Percentiles rank a stretch among this genome's conserved stretches.
Evolutionary conservation across 2,797 vertebrate species (phyloP).

Genomic region (Hippoglossus hippoglossus): DNA sequence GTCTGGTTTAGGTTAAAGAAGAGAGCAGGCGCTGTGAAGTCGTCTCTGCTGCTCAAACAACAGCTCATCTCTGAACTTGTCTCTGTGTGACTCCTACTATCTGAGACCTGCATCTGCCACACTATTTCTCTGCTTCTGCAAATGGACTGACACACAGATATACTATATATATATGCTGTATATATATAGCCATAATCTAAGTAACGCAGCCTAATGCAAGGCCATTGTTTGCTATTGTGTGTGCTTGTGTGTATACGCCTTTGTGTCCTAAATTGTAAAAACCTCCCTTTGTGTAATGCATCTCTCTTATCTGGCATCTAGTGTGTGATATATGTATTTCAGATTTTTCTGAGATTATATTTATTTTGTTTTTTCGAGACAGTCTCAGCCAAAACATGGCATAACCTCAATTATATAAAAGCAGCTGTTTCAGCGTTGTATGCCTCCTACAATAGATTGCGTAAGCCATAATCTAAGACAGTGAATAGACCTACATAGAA

Average conservation of each 20-base stretch:
- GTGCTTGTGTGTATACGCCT: slow-evolving; percentile 12
- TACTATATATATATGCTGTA: slow-evolving; percentile 31
- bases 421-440: slow-evolving; percentile 42
- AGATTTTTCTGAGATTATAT: slow-evolving; percentile 49
- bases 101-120: slow-evolving; percentile 46
- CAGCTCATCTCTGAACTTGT: slow-evolving; percentile 56
- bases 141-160: slow-evolving; percentile 38
- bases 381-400: slow-evolving; percentile 39
- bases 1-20: slow-evolving; percentile 30
- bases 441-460: slow-evolving; percentile 54
- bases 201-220: slow-evolving; percentile 50
- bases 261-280: slow-evolving; percentile 63
- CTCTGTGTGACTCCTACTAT: slow-evolving; percentile 50
- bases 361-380: slow-evolving; percentile 55
- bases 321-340: slow-evolving; percentile 56
- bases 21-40: slow-evolving; percentile 37
- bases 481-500: slow-evolving; percentile 25
- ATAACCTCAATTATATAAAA: slow-evolving; percentile 65
- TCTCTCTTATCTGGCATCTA: slow-evolving; percentile 55
- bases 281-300: slow-evolving; percentile 57
- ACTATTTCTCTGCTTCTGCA: slow-evolving; percentile 32
- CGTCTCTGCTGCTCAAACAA: slow-evolving; percentile 55
- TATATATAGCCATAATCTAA: slow-evolving; percentile 14
- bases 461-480: slow-evolving; percentile 51
- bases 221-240: slow-evolving; percentile 27